Conservation (phyloP, 2,888 invertebrate genomes). For the Amphipoea lucens region DNA sequence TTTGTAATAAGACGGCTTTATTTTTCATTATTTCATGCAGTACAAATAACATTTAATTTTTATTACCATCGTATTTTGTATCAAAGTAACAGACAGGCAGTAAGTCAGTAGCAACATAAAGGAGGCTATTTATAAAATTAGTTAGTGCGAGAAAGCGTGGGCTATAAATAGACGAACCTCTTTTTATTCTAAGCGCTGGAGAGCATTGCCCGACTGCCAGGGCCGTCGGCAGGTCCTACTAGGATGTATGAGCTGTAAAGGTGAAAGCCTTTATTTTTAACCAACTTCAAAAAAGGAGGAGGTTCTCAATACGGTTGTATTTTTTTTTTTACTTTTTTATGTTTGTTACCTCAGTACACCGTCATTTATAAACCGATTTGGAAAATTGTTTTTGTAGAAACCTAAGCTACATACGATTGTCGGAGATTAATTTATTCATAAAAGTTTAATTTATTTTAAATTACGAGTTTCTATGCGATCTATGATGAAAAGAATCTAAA, state of each 20-base stretch:
- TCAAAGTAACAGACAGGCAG: slow-evolving; percentile 10
- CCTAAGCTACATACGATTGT: too few species aligned
- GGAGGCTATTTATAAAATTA: slow-evolving; percentile 52
- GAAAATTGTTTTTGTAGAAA: not conserved
- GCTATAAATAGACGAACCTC: slow-evolving; percentile 49
- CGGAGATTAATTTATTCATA: too few species aligned
- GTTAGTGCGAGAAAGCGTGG: slow-evolving; percentile 47
- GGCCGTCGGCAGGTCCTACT: slow-evolving; percentile 27
- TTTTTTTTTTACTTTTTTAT: too few species aligned
- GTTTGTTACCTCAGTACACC: too few species aligned
- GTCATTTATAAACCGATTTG: too few species aligned
- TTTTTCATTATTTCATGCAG: not conserved
- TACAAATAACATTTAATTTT: not conserved
- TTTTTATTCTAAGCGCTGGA: slow-evolving; percentile 56
- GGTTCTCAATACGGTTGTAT: too few species aligned
- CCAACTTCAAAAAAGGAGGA: too few species aligned
- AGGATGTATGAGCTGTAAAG: not conserved
- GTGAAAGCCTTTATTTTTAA: not conserved
- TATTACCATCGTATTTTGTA: slow-evolving; percentile 3
- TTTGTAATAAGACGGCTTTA: not conserved
- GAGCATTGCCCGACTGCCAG: slow-evolving; percentile 57
- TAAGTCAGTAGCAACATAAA: slow-evolving; percentile 22
- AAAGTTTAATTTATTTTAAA: too few species aligned
- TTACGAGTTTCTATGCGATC: too few species aligned
- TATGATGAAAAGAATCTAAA: too few species aligned